Conservation (phyloP, 2,113 vertebrate genomes). For the Silurus asotus region DNA sequence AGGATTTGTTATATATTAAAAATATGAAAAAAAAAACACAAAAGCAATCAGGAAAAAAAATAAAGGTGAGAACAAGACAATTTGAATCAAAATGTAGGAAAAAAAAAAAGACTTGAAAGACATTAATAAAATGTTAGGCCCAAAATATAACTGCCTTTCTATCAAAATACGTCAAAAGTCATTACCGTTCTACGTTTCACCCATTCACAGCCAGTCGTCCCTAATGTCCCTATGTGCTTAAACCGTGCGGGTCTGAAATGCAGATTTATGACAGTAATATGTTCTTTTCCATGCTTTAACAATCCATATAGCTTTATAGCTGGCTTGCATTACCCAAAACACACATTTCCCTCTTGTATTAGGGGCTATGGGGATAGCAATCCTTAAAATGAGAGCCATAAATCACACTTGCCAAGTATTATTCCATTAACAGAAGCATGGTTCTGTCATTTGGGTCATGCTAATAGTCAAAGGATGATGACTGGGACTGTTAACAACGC, state of each 20-base stretch:
- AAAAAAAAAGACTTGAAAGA: conserved; percentile 54
- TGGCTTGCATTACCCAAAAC: conserved; percentile 72
- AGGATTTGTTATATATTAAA: not conserved
- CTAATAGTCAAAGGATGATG: conserved; percentile 70
- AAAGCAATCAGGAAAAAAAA: conserved; percentile 27
- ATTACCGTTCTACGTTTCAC: conserved; percentile 60
- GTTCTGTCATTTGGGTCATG: conserved; percentile 75
- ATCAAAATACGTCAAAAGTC: conserved; percentile 63
- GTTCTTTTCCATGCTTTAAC: conserved; percentile 75
- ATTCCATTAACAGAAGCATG: conserved; percentile 75
- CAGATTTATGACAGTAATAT: conserved; percentile 79
- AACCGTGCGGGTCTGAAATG: conserved; percentile 69
- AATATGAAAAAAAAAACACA: not conserved
- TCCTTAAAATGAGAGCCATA: conserved; percentile 77
- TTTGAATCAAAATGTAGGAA: not conserved
- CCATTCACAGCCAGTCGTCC: conserved; percentile 61
- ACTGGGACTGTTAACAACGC: conserved; percentile 62
- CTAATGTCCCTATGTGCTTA: conserved; percentile 62
- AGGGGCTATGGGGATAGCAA: conserved; percentile 72
- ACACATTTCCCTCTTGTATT: conserved; percentile 73
- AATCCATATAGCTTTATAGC: conserved; percentile 69
- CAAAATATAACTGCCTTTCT: conserved; percentile 57
- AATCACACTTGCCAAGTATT: conserved; percentile 73
- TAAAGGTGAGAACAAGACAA: conserved; percentile 46
- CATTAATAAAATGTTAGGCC: conserved; percentile 57